Conservation (phyloP, 2,113 vertebrate species). For the Pantherophis guttatus region DNA sequence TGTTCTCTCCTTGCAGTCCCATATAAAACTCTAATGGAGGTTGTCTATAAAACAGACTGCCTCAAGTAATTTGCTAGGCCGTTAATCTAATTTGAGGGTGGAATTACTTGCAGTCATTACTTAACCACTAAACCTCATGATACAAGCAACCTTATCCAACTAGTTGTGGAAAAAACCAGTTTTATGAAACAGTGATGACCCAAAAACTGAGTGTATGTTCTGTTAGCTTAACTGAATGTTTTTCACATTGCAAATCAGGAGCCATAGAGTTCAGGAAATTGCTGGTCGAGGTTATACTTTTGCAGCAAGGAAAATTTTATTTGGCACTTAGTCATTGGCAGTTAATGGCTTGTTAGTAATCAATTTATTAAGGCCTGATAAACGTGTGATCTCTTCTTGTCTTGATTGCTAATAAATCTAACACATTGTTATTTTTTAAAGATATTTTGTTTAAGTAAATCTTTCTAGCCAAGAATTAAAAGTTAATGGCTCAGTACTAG, state of each 20-base stretch:
- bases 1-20: not conserved
- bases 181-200: slow-evolving; percentile 64
- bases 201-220: slow-evolving; percentile 82
- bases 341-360: slow-evolving; percentile 95
- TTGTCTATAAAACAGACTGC: slow-evolving; percentile 39
- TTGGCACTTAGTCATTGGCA: slow-evolving; percentile 92
- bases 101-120: slow-evolving; percentile 60
- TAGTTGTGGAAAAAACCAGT: slow-evolving; percentile 77
- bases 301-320: slow-evolving; percentile 89
- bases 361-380: slow-evolving; percentile 80
- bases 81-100: slow-evolving; percentile 59
- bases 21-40: not conserved
- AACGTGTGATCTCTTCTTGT: slow-evolving; percentile 67
- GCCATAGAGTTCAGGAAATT: slow-evolving; percentile 94
- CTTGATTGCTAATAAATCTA: slow-evolving; percentile 47
- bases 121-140: slow-evolving; percentile 64
- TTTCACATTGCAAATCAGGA: slow-evolving; percentile 92
- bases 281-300: slow-evolving; percentile 87
- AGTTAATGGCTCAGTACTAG: slow-evolving; percentile 30
- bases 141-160: slow-evolving; percentile 71
- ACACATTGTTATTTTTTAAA: slow-evolving; percentile 35
- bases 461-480: slow-evolving; percentile 53
- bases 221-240: slow-evolving; percentile 79
- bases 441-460: slow-evolving; percentile 54
- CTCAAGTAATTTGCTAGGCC: slow-evolving; percentile 64